Evolutionary conservation across 2,888 invertebrate genomes (phyloP), one percentile per base, ranked within the genome.

Genomic region (Busseola fusca): DNA sequence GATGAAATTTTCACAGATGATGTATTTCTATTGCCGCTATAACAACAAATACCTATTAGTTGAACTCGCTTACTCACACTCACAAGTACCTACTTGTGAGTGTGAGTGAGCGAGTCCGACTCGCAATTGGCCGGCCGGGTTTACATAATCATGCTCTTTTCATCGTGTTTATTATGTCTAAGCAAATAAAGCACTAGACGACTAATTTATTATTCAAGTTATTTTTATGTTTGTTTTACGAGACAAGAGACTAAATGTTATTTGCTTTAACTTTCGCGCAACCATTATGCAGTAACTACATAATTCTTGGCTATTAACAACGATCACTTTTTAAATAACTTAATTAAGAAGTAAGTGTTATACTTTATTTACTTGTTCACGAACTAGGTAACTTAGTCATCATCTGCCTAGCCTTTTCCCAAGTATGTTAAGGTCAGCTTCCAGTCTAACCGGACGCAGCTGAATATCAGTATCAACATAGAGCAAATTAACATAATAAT

Each of bases 191-290:
- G 30, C 67, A 50, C 57, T 54, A 64, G 45, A 50, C 45, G 14
- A 9, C 34, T 52, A 63, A 69, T 66, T 74, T 66, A 69, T 50
- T 63, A 69, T 78, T 66, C 62, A 57, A 34, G 45, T 62, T 54
- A 4, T 68, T 58, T 67, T 74, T 34, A 57, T 68, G 37, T 68
- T 63, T 74, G 25, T 64, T 74, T 67, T 64, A 62, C 48, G 48
- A 62, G 69, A 79, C 37, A 27, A 30, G 27, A 52, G 62, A 72
- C 21, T 37, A 27, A 50, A 16, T 54, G 52, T 64, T 52, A 60
- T 78, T 68, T 67, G 30, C 48, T 57, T 73, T 58, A 69, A 74
- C 69, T 78, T 78, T 78, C 58, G 54, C 65, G 34, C 16, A 72
- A 59, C 21, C 52, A 74, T 78, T 74, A 66, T 12, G 58, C 58